A percentile compares a stretch with the other conserved stretches of the same genome.
These are phyloP conservation scores for Neodiprion virginianus DNA, from an alignment of 1,140 invertebrate species.

Conservation along the genomic window DNA sequence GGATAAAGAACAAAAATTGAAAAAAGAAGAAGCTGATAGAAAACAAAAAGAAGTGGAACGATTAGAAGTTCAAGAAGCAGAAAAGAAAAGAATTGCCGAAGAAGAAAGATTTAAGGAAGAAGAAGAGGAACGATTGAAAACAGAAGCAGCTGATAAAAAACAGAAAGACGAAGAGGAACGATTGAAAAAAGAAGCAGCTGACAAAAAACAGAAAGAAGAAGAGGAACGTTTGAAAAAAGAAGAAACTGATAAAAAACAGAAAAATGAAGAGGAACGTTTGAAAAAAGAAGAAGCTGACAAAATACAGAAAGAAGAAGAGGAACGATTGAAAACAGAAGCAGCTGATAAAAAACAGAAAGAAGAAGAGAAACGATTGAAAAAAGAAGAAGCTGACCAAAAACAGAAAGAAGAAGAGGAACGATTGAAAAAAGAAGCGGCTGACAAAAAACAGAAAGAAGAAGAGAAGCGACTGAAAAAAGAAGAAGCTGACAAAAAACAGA, in stretches of 20 bases:
- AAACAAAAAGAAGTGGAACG: constrained; percentile 21
- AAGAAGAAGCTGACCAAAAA: constrained; percentile 30
- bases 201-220: constrained; percentile 24
- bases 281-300: constrained; percentile 17
- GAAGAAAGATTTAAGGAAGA: constrained; percentile 16
- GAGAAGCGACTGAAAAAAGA: constrained; percentile 14
- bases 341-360: too few species aligned
- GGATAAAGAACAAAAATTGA: constrained; percentile 9
- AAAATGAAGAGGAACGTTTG: constrained; percentile 22
- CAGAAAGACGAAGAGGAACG: constrained; percentile 18
- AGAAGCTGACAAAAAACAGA: constrained; percentile 17
- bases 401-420: constrained; percentile 25
- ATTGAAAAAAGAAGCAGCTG: constrained; percentile 16
- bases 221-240: constrained; percentile 26
- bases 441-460: constrained; percentile 22
- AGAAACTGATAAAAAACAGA: background rate
- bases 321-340: constrained; percentile 24
- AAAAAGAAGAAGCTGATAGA: constrained; percentile 23
- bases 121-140: constrained; percentile 28
- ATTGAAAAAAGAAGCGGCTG: constrained; percentile 21
- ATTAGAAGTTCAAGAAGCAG: constrained; percentile 22
- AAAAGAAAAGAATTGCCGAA: constrained; percentile 16
- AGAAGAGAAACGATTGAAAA: constrained; percentile 25
- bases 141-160: constrained; percentile 23
- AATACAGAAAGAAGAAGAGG: constrained; percentile 23